Base-by-base conservation (phyloP, 2,888 invertebrate genomes). In the Limnephilus rhombicus region DNA sequence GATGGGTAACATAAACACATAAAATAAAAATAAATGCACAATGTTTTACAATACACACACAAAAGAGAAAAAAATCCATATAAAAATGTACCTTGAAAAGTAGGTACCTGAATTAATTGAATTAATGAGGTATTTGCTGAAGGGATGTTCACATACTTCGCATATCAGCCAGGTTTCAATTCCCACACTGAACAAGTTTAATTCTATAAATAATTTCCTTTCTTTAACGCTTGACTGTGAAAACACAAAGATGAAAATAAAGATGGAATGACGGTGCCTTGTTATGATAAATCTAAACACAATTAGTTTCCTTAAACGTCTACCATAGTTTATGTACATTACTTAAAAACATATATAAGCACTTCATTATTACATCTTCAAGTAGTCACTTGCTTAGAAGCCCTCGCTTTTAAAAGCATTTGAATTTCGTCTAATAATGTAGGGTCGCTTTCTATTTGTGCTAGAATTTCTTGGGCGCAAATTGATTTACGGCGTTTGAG, bases 391-490 rank as follows among this genome's bases (percentile, higher is more conserved):
- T 37, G 49, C n/a, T 88, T 88, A 31, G 7, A 4, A 53, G 88
- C 29, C 68, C 68, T 88, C 31, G 88, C 88, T 88, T 37, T 53
- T 34, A 88, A 34, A 88, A 88, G 88, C 31, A 88, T 31, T 68
- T 88, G 68, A 88, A 88, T 88, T 88, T 88, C 88, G 34, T 53
- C 34, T 24, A 88, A 68, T 68, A 88, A 68, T 12, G 88, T 31
- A 80, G 88, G 88, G 31, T 88, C 68, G 31, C 68, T 68, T n/a
- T 88, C 88, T 18, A 88, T 88, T 88, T 68, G 88, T 18, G 88
- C 49, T 29, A 88, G 18, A 88, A 88, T 68, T 34, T 88, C 68
- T 88, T 68, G 88, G 18, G 68, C 88, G 18, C 18, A 31, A 29
- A 31, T 11, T 18, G 53, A 53, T 88, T 88, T 68, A 53, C 37